These are phyloP conservation scores for Arbacia lixula DNA, from an alignment of 53 echinoderm and acorn worm genomes.

Conservation along the genomic window DNA sequence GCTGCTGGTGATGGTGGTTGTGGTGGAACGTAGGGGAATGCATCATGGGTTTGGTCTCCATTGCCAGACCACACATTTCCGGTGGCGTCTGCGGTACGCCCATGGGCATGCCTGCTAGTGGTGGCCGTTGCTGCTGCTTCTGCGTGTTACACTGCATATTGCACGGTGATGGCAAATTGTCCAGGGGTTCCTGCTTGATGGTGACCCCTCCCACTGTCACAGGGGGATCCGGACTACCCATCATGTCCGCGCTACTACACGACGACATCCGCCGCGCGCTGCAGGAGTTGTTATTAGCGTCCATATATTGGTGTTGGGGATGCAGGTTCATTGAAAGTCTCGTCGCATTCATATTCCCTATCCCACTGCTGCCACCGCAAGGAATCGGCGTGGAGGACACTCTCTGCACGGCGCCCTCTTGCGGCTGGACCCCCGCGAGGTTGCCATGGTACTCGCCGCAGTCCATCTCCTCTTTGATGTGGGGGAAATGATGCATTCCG, in stretches of 20 bases:
- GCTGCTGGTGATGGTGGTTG: constrained; percentile 33
- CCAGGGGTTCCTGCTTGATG: constrained; percentile 81
- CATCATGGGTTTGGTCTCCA: constrained; percentile 46
- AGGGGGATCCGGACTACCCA: not conserved
- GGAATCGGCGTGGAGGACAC: not conserved
- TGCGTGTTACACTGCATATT: constrained; percentile 42
- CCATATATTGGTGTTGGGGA: constrained; percentile 15
- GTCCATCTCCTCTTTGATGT: constrained; percentile 53
- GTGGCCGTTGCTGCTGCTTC: not conserved
- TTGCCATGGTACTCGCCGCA: constrained; percentile 15
- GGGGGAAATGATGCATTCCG: constrained; percentile 3
- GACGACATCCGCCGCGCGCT: constrained; percentile 8
- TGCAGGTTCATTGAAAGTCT: constrained; percentile 30
- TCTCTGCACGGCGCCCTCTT: not conserved
- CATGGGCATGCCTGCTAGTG: constrained; percentile 37
- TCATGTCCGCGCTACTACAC: not conserved
- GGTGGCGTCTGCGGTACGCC: constrained; percentile 25
- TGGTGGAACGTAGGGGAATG: constrained; percentile 36
- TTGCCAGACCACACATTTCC: constrained; percentile 27
- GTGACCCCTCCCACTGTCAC: constrained; percentile 47
- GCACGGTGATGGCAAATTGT: constrained; percentile 61
- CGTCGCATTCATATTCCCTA: not conserved
- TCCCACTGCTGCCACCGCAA: constrained; percentile 12
- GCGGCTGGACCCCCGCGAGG: not conserved
- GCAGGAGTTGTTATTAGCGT: not conserved